Conservation (phyloP, 2,797 vertebrate genomes). For the Ptychobarbus kaznakovi region DNA sequence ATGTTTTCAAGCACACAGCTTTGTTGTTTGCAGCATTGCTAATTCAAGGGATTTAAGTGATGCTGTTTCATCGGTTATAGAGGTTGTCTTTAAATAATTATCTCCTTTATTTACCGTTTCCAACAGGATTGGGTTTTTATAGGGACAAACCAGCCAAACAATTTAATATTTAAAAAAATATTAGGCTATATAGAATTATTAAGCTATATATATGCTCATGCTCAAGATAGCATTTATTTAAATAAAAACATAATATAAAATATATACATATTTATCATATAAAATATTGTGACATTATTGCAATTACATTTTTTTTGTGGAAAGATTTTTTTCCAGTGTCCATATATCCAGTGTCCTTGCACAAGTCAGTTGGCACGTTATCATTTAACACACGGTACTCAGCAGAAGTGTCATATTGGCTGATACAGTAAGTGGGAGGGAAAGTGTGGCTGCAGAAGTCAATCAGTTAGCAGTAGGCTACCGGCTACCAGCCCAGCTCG, state of each 20-base stretch:
- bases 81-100: not conserved
- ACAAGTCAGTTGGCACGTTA: conserved; percentile 4
- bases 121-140: not conserved
- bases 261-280: not conserved
- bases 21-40: conserved; percentile 2
- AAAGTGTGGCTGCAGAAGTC: conserved; percentile 63
- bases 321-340: not conserved
- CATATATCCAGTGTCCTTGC: not conserved
- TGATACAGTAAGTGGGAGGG: conserved; percentile 51
- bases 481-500: conserved; percentile 62
- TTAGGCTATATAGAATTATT: no score
- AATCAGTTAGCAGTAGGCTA: conserved; percentile 65
- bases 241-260: not conserved
- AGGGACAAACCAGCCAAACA: not conserved
- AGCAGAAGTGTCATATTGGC: conserved; percentile 39
- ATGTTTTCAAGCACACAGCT: conserved; percentile 24
- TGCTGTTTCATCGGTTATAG: not conserved
- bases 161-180: no score
- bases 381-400: conserved; percentile 9
- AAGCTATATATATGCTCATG: no score
- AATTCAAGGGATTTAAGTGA: conserved; percentile 8
- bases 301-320: not conserved
- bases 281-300: not conserved
- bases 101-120: not conserved
- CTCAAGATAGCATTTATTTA: not conserved